A percentile compares a stretch with the other conserved stretches of the same genome.
Evolutionary conservation across 2,113 vertebrate genomes (phyloP).

Genomic region (Rhinogobius similis): DNA sequence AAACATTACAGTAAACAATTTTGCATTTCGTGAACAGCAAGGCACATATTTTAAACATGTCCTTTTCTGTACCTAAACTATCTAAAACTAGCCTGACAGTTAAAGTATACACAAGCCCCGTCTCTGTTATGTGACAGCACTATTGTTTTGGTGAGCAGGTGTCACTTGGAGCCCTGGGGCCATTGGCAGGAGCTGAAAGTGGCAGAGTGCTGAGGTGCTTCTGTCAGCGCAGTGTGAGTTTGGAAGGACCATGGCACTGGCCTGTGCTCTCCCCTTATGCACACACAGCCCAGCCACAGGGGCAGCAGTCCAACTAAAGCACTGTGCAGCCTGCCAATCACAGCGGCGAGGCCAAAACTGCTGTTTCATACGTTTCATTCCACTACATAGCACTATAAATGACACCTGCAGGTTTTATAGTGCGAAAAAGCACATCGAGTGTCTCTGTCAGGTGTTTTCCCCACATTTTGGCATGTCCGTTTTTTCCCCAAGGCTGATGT

Average conservation of each 20-base stretch:
- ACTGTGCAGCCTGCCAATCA: constrained; percentile 64
- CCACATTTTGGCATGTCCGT: constrained; percentile 4
- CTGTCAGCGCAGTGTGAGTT: constrained; percentile 65
- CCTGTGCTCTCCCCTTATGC: constrained; percentile 49
- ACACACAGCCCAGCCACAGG: constrained; percentile 55
- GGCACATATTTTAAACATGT: neutral
- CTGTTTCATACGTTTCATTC: constrained; percentile 37
- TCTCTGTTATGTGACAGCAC: constrained; percentile 12
- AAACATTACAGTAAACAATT: neutral
- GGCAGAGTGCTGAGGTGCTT: constrained; percentile 56
- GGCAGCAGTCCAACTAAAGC: constrained; percentile 60
- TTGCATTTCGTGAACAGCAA: neutral
- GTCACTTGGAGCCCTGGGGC: constrained; percentile 63
- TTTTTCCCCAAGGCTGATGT: constrained; percentile 2
- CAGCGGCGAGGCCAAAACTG: constrained; percentile 35
- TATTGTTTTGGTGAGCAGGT: constrained; percentile 64
- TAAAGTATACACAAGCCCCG: neutral
- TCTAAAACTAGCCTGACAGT: constrained; percentile 15
- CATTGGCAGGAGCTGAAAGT: constrained; percentile 56
- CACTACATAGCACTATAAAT: constrained; percentile 16
- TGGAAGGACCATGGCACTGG: constrained; percentile 54
- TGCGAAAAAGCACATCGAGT: constrained; percentile 1
- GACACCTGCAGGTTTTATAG: constrained; percentile 10
- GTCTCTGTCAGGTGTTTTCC: constrained; percentile 11
- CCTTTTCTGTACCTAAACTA: neutral